These are phyloP conservation scores for Crambe crambe DNA, from an alignment of 37 sponge, comb jelly and placozoan genomes.

Conservation along the genomic window DNA sequence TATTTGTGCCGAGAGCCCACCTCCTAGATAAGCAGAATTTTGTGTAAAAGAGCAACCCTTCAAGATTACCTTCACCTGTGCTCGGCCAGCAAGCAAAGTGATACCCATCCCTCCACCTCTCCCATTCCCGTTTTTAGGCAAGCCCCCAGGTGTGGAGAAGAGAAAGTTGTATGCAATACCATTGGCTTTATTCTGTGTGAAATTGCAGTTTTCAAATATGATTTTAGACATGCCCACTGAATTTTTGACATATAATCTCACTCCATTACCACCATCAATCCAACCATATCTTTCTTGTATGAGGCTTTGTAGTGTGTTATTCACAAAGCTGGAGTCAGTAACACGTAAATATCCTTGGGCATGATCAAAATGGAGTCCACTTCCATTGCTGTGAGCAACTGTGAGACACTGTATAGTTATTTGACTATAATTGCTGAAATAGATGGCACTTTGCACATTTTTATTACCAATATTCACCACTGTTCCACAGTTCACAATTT, in stretches of 20 bases:
- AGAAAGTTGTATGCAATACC: background rate
- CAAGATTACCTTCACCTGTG: background rate
- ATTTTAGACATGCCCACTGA: background rate
- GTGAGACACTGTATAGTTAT: background rate
- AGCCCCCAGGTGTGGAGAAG: background rate
- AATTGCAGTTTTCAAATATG: background rate
- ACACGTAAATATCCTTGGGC: background rate
- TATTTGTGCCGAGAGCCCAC: slow-evolving; percentile 9
- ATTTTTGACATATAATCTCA: background rate
- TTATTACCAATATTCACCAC: background rate
- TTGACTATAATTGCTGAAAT: background rate
- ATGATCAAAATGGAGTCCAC: background rate
- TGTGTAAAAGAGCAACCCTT: background rate
- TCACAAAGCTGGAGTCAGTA: background rate
- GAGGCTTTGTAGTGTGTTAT: background rate
- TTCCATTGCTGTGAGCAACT: background rate
- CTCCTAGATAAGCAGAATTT: slow-evolving; percentile 17
- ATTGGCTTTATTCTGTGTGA: background rate
- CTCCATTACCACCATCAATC: background rate
- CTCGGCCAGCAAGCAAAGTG: background rate
- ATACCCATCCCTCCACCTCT: background rate
- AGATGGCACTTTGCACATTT: background rate
- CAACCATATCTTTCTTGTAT: too few species aligned
- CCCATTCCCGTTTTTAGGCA: background rate
- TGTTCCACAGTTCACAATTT: background rate